phyloP scores from a whole-genome alignment of 2,113 vertebrate genomes.

The Chiloscyllium plagiosum region DNA sequence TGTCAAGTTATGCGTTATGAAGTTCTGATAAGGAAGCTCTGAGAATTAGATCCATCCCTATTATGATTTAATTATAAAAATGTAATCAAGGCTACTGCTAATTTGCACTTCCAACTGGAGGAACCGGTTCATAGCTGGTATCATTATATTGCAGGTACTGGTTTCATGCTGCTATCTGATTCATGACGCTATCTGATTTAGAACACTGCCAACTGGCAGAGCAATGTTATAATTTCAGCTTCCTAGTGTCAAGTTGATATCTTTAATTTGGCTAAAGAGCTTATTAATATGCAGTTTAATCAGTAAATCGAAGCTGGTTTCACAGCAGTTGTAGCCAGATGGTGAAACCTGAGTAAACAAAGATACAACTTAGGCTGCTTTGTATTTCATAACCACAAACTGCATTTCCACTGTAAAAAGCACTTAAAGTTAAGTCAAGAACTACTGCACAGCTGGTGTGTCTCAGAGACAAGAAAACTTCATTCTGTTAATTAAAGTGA shows the following conservation, averaged over 20 bases:
- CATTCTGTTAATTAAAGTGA: neutral
- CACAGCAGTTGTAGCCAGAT: no score
- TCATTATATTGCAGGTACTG: neutral
- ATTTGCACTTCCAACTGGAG: neutral
- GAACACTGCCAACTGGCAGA: neutral
- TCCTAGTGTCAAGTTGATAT: neutral
- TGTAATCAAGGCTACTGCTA: neutral
- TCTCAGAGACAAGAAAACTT: neutral
- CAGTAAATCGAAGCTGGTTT: no score
- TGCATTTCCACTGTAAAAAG: no score
- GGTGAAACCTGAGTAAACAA: no score
- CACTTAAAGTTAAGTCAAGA: no score
- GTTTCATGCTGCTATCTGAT: neutral
- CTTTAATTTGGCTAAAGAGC: neutral
- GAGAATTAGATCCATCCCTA: neutral
- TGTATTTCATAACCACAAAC: no score
- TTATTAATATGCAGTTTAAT: neutral
- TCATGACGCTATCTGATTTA: neutral
- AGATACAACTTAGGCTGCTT: no score
- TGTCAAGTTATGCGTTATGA: neutral
- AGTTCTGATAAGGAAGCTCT: neutral
- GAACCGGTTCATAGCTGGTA: neutral
- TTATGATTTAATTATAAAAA: neutral
- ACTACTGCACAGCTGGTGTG: neutral
- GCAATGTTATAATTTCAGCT: neutral